phyloP scores from a whole-genome alignment of 2,888 invertebrate species.

The Lottia scabra region DNA sequence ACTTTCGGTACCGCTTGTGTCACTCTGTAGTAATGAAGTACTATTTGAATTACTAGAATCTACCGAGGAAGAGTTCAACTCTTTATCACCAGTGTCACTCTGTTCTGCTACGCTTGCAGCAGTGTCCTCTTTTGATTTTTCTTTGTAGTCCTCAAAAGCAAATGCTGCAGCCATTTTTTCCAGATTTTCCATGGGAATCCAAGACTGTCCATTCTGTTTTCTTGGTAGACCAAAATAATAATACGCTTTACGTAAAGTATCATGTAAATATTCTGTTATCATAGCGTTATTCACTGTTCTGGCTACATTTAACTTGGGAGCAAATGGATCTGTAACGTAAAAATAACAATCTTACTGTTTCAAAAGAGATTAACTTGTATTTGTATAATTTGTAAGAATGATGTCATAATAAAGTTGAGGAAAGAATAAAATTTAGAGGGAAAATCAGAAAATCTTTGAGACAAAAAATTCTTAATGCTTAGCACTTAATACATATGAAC shows the following conservation, averaged over 20 bases:
- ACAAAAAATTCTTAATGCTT: too few species aligned
- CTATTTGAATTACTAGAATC: constrained; percentile 5
- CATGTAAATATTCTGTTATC: constrained; percentile 71
- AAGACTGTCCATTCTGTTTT: constrained; percentile 31
- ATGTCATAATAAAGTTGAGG: not conserved
- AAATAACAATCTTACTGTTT: constrained; percentile 9
- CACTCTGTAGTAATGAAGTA: not conserved
- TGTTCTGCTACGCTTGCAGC: constrained; percentile 1
- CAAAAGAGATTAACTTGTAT: too few species aligned
- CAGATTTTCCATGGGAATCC: constrained; percentile 14
- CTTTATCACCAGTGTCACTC: not conserved
- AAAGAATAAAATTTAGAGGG: too few species aligned
- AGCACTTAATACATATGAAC: too few species aligned
- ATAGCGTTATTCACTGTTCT: constrained; percentile 68
- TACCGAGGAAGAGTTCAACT: not conserved
- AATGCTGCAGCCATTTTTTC: constrained; percentile 9
- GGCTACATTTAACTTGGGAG: constrained; percentile 70
- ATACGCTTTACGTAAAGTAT: constrained; percentile 70
- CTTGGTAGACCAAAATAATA: constrained; percentile 69
- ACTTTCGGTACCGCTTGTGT: not conserved
- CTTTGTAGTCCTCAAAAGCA: not conserved
- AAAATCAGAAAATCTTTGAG: too few species aligned
- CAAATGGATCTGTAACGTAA: constrained; percentile 70
- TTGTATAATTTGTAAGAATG: not conserved
- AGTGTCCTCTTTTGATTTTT: not conserved